Evolutionary conservation across 2,888 invertebrate species (phyloP), one percentile per base, ranked within the genome.

Genomic region (Mechanitis mazaeus): DNA sequence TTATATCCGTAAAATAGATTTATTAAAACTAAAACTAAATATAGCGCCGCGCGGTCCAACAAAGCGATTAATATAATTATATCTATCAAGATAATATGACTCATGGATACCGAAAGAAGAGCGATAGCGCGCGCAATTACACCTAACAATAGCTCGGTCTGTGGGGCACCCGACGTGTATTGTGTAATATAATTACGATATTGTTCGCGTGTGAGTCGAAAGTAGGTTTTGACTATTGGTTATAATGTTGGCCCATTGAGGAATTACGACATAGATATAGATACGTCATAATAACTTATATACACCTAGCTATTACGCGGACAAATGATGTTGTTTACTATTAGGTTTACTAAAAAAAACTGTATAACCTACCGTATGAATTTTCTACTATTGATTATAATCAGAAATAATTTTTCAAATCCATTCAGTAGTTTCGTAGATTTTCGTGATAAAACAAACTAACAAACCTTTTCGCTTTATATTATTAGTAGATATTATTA

Each of bases 101-200:
- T 64, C 65, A 65, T 54, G 9, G 50, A 60, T 58, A 59, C 47
- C 59, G 61, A 59, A 64, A 59, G 28, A n/a, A 38, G 45, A 33
- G 56, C 35, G 35, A 33, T 60, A 63, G 54, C 56, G 60, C 33
- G 63, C 64, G 64, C 64, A 64, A 66, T 70, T 64, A 65, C 53
- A 63, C 54, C 50, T 59, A 65, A 72, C 70, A 70, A 69, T 71
- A 74, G 79, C 72, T 74, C 61, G 77, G 81, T 87, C 84, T 83
- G 78, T 86, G 75, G 82, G 81, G 66, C 86, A 81, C 74, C 70
- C 75, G 75, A 69, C 70, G 64, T 66, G 71, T 69, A 76, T 84
- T 84, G 80, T 78, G 83, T 77, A 84, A 85, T 70, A 67, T 69
- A 80, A 83, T 82, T 77, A 76, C 73, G 59, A 64, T 68, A 65